Evolutionary conservation across 2,888 invertebrate genomes (phyloP).

Genomic region (Plemyria rubiginata): DNA sequence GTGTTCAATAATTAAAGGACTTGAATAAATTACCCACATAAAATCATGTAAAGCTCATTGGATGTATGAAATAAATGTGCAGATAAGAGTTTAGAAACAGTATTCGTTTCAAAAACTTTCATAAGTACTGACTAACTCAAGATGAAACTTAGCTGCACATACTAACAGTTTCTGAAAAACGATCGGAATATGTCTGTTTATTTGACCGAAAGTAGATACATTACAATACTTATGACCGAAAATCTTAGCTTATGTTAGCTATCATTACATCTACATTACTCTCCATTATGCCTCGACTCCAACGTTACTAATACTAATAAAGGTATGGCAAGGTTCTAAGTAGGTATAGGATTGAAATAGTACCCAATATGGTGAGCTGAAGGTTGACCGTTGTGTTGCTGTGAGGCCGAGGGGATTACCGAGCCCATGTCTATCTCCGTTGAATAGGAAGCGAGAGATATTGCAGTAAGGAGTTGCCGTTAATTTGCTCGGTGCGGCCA

Average conservation of each 20-base stretch:
- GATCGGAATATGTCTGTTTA: neutral
- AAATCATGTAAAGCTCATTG: constrained; percentile 14
- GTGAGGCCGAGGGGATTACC: constrained; percentile 75
- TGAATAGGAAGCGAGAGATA: constrained; percentile 71
- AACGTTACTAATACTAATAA: constrained; percentile 60
- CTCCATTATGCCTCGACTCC: constrained; percentile 58
- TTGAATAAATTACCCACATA: neutral
- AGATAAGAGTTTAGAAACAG: constrained; percentile 5
- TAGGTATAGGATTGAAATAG: constrained; percentile 78
- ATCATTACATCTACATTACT: constrained; percentile 47
- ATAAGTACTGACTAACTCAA: neutral
- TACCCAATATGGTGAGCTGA: constrained; percentile 82
- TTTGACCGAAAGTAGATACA: neutral
- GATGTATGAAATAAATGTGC: constrained; percentile 7
- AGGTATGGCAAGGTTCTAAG: constrained; percentile 78
- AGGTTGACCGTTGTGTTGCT: constrained; percentile 76
- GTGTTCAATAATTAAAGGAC: too few species aligned
- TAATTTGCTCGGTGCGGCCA: constrained; percentile 47
- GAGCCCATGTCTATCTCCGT: constrained; percentile 69
- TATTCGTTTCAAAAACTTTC: neutral
- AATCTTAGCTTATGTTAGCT: constrained; percentile 14
- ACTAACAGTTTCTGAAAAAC: neutral
- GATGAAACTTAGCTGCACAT: constrained; percentile 17
- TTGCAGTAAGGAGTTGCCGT: constrained; percentile 66
- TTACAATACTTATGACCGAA: neutral